phyloP scores from a whole-genome alignment of 2,113 vertebrate genomes.

The Anoura caudifer region DNA sequence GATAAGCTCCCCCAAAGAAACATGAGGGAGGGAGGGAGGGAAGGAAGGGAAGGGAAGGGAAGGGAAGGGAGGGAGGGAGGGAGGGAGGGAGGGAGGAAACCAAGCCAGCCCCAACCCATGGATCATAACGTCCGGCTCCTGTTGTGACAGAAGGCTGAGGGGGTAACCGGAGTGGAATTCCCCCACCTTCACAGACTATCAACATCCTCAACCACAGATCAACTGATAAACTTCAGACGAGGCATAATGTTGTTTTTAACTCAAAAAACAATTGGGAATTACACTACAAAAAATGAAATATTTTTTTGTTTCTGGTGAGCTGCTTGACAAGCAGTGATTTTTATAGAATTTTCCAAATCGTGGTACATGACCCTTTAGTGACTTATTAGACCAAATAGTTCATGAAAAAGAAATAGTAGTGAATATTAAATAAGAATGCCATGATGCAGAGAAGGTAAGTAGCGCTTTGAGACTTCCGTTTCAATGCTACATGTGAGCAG shows the following conservation, averaged over 20 bases:
- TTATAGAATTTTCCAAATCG: background rate
- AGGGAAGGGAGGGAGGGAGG: background rate
- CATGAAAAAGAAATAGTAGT: slow-evolving; percentile 20
- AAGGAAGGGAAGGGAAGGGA: background rate
- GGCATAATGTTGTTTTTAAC: background rate
- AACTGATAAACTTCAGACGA: background rate
- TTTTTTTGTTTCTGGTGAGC: slow-evolving; percentile 9
- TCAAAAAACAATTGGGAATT: background rate
- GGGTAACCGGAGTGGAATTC: slow-evolving; percentile 18
- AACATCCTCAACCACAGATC: background rate
- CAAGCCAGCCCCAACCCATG: background rate
- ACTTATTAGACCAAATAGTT: background rate
- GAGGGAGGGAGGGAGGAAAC: too few relatives aligned
- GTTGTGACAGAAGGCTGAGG: background rate
- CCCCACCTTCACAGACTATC: background rate
- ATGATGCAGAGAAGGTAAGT: background rate
- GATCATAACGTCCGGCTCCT: background rate
- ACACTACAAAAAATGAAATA: background rate
- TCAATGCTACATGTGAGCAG: background rate
- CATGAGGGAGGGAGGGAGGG: too few relatives aligned
- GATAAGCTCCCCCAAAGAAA: background rate
- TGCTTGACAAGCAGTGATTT: background rate
- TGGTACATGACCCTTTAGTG: background rate
- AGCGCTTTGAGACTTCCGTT: background rate
- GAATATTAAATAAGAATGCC: slow-evolving; percentile 7